These are phyloP conservation scores for Aelia acuminata DNA, from an alignment of 2,888 invertebrate genomes.

Conservation along the genomic window DNA sequence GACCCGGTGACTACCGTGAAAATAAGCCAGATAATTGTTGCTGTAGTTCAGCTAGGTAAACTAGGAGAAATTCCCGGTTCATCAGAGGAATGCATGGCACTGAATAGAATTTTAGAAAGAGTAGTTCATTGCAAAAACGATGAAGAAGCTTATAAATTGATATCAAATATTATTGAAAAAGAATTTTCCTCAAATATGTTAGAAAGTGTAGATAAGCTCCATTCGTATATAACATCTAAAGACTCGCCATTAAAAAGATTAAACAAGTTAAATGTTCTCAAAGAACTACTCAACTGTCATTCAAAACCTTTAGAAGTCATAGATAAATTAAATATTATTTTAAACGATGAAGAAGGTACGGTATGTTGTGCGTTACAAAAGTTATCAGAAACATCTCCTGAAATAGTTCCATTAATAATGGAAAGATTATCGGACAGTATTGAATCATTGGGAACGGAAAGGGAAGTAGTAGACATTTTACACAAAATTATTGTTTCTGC, in stretches of 20 bases:
- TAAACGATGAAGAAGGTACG: slow-evolving; percentile 71
- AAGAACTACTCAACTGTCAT: slow-evolving; percentile 75
- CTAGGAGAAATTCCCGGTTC: slow-evolving; percentile 62
- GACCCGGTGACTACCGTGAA: slow-evolving; percentile 70
- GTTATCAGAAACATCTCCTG: slow-evolving; percentile 75
- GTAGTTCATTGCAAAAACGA: slow-evolving; percentile 70
- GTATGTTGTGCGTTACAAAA: slow-evolving; percentile 78
- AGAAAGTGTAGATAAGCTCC: slow-evolving; percentile 64
- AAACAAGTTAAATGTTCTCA: slow-evolving; percentile 70
- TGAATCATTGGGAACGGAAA: slow-evolving; percentile 72
- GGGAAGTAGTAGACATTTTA: slow-evolving; percentile 77
- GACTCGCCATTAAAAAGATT: slow-evolving; percentile 65
- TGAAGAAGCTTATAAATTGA: slow-evolving; percentile 73
- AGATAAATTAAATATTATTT: slow-evolving; percentile 76
- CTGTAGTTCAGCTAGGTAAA: slow-evolving; percentile 65
- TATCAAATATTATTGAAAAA: slow-evolving; percentile 71
- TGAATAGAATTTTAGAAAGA: slow-evolving; percentile 64
- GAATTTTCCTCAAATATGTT: slow-evolving; percentile 63
- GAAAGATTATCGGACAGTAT: slow-evolving; percentile 72
- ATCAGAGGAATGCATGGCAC: slow-evolving; percentile 62
- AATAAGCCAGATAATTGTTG: slow-evolving; percentile 70
- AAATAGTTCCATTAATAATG: slow-evolving; percentile 75
- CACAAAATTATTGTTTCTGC: slow-evolving; percentile 79
- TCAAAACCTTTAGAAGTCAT: slow-evolving; percentile 75
- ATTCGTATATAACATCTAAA: slow-evolving; percentile 63